These are phyloP conservation scores for Chunga burmeisteri DNA, from an alignment of 2,113 vertebrate genomes.

Conservation along the genomic window DNA sequence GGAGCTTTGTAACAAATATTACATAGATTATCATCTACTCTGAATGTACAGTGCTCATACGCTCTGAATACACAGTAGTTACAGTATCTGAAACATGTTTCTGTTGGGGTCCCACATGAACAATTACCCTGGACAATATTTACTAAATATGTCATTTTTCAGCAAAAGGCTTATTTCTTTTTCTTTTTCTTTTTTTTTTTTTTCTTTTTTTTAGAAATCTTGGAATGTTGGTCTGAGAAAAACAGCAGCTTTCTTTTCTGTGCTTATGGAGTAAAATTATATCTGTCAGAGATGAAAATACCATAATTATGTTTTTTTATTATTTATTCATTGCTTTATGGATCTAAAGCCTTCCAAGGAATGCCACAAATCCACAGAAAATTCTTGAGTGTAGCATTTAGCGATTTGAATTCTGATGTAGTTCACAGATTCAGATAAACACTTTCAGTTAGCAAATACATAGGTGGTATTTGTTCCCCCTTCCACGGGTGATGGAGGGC, in stretches of 20 bases:
- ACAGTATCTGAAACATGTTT: conserved; percentile 39
- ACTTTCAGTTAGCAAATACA: not conserved
- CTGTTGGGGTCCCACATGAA: conserved; percentile 44
- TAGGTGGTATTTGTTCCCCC: not conserved
- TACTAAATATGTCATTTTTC: conserved; percentile 64
- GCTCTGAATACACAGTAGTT: conserved; percentile 10
- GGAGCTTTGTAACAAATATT: conserved; percentile 25
- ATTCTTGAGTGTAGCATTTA: conserved; percentile 63
- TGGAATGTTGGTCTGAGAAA: conserved; percentile 19
- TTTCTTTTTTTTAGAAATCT: not conserved
- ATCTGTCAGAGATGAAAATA: conserved; percentile 76
- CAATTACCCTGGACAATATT: conserved; percentile 59
- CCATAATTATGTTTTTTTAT: conserved; percentile 77
- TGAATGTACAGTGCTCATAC: not conserved
- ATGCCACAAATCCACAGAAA: conserved; percentile 66
- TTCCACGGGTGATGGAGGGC: not conserved
- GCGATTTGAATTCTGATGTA: conserved; percentile 68
- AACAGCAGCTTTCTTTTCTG: conserved; percentile 51
- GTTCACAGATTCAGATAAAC: conserved; percentile 67
- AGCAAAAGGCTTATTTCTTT: conserved; percentile 22
- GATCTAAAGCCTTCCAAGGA: conserved; percentile 68
- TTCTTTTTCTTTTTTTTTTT: not conserved
- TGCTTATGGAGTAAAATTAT: conserved; percentile 65
- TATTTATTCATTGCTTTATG: conserved; percentile 77
- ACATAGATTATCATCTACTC: conserved; percentile 9